Evolutionary conservation across 2,113 vertebrate genomes (phyloP), one percentile per base, ranked within the genome.

Genomic region (Coturnix japonica): DNA sequence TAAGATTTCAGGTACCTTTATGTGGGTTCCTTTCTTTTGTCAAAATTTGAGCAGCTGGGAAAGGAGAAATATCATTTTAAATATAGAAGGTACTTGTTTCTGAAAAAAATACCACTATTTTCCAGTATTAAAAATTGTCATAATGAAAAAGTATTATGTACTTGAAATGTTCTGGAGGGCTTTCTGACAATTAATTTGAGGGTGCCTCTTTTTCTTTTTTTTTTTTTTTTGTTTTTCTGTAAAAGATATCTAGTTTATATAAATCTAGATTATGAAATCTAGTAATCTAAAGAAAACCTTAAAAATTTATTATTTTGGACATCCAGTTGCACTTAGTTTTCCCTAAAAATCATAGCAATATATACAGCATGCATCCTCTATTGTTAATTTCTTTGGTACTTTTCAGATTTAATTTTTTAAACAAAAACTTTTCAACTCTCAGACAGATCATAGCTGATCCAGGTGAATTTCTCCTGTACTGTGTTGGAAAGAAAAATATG

Each of bases 391-490:
- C 17, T 43, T 67, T 65, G 6, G 15, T 56, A 37, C 6, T 72
- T 65, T 57, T 64, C 17, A 67, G 25, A 28, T 1, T 31, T 53
- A 9, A n/a, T 20, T 65, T 54, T 77, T 59, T 19, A n/a, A 59
- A 31, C 2, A 18, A 28, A 80, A 82, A 61, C 2, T 6, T 23
- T 61, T 26, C 8, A 91, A 44, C 18, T 56, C 9, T 39, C 39
- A 33, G 4, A 35, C 44, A 37, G 16, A 33, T 51, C 5, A 33
- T 6, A 28, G 0, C 0, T 43, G 28, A 67, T 78, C 3, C 10
- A 60, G 2, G 11, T n/a, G 46, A 66, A 66, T 51, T 46, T 11
- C 3, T 73, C 21, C n/a, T 79, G 23, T 44, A 20, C 13, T 51
- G 6, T 63, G 5, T 7, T 66, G 15, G 13, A n/a, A 46, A 69